Base-by-base conservation (phyloP, 2,113 vertebrate genomes). In the Lagopus muta region DNA sequence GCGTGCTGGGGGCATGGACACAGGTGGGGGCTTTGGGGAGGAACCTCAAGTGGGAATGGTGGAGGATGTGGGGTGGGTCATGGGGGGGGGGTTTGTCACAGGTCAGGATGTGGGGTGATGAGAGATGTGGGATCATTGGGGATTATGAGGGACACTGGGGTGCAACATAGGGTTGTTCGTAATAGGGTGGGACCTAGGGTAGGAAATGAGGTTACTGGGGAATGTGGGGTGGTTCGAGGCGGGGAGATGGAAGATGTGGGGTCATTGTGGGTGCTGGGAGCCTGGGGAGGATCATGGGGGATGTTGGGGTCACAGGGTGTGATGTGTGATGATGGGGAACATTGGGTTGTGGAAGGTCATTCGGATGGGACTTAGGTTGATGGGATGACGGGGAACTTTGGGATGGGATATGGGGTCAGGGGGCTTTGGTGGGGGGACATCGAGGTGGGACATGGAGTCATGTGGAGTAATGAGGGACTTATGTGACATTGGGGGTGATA, bases 1-100 rank as follows among this genome's bases (percentile, higher is more conserved):
- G 98, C 99, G 84, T 99, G 98, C 96, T 99, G 99, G 99, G 96
- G 60, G 22, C 95, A 45, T 7, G 98, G 97, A 6, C 98, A 99
- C 30, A 58, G 55, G 55, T 58, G 32, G 30, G 30, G 32, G 18
- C 55, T 57, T n/a, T 11, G 30, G 55, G 32, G 20, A 18, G 32
- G 55, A 18, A n/a, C 11, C 18, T 19, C 18, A 20, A 28, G 19
- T 30, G 27, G 52, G 27, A 28, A 17, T 54, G 27, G 15, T 54
- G 27, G 27, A 30, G 27, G 55, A 57, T 18, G 18, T 32, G 55
- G 30, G 9, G 17, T 32, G 52, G 52, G 50, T 50, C 24, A 14
- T 25, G 50, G 22, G 48, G 50, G 24, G 50, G 54, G 54, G 28
- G 30, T 43, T 43, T 2, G 15, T 55, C 27, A 54, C 27, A 54